Base-by-base conservation (phyloP, 2,797 vertebrate species). In the Arrhamphus sclerolepis region DNA sequence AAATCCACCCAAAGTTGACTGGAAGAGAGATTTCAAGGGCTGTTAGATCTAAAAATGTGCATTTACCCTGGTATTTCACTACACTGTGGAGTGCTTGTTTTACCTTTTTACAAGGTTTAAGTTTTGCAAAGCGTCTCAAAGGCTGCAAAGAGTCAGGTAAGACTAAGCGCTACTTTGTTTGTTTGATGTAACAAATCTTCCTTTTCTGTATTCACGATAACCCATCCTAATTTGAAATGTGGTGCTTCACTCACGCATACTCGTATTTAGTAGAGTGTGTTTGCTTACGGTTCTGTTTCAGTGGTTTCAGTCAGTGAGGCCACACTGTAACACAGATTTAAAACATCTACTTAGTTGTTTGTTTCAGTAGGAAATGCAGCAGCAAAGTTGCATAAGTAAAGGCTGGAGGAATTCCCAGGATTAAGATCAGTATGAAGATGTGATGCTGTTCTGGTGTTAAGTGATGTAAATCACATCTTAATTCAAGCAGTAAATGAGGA, bases 1-100 rank as follows among this genome's bases (percentile, higher is more conserved):
- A 22, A 70, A 71, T 62, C 73, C 70, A 61, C 13, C 46, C 57
- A 51, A 50, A 66, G 26, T 58, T 67, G 57, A 77, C 18, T 9
- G 6, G 61, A 77, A 64, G 51, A 52, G 17, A 56, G 42, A 80
- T 72, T 40, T 72, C 1, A 49, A 72, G 38, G n/a, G 22, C 40
- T 14, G 39, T 53, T 41, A 11, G 46, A 56, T 28, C 20, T 26
- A 18, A 64, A 54, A 46, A 69, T 16, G 40, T 7, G 16, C 1
- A 43, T 46, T 56, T 46, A 14, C 44, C 53, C 42, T 10, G 22
- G 10, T n/a, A 26, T 29, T 64, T 64, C 21, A 40, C 28, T 57
- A 22, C 39, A 40, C 1, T 17, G 44, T 16, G 22, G 17, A 17
- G 44, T 34, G 28, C 8, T 52, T 1, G 0, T 13, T 70, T 41